Base-by-base conservation (phyloP, 2,888 invertebrate genomes). In the Aphidoletes aphidimyza region DNA sequence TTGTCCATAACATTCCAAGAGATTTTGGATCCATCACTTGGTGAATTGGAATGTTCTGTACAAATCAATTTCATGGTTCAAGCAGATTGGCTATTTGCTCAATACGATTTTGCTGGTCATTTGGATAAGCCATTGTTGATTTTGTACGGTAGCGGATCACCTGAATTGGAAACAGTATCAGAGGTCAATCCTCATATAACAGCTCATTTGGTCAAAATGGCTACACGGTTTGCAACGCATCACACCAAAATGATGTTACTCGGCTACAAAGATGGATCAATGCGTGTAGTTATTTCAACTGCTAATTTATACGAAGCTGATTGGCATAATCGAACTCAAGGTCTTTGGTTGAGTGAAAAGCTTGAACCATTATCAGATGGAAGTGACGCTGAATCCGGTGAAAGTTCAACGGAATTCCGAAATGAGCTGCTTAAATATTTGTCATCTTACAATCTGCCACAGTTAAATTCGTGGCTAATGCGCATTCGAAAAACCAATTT, bases 21-120 rank as follows among this genome's bases (percentile, higher is more conserved):
- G 90, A 91, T 96, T n/a, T 89, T 96, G 5, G 95, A 96, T 87
- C 91, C 91, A 9, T 95, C 95, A 88, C 90, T 96, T 3, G 96
- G 96, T 54, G 11, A 39, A 11, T 39, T 97, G 6, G 93, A 93
- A 86, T 92, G 92, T 78, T 94, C 94, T 0, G 89, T 95, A n/a
- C 96, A 98, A 90, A 94, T 98, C 37, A 98, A 97, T 89, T 98
- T 96, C 87, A 96, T 98, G 95, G 94, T 97, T 59, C 97, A 98
- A 87, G 91, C 96, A 14, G 94, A 94, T 0, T 98, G 97, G 97
- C 89, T 98, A 0, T 91, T 97, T 85, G 94, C 95, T 0, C 96
- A 97, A 87, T 98, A 98, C 87, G 92, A 93, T 87, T 93, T 93
- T 87, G 94, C 94, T 84, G 94, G 94, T 84, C 93, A 94, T 87